Base-by-base conservation (phyloP, 2,113 vertebrate genomes). In the Sylvia atricapilla region DNA sequence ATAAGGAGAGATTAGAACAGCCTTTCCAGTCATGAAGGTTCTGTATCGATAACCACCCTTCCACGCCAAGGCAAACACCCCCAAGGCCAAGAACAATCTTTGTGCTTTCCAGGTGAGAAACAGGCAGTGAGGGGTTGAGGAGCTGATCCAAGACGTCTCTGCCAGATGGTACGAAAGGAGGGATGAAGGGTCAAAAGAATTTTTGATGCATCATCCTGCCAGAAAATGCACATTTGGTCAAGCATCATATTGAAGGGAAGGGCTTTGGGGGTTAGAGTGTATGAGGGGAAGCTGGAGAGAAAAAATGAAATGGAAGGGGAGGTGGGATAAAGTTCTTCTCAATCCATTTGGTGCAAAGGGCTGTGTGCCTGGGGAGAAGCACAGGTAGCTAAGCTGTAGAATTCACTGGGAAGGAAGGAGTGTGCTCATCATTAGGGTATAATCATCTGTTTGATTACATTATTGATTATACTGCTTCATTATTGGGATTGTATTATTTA, bases 201-300 rank as follows among this genome's bases (percentile, higher is more conserved):
- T 69, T 66, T 66, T 66, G 33, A 10, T 6, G 24, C 30, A 35
- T 13, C 35, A 8, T 33, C 44, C 49, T 43, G 35, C 11, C 44
- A 64, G 73, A 8, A 7, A 55, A 64, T 0, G 10, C 22, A 31
- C 0, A 1, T 37, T 77, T 46, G 59, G 77, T 46, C 24, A 50
- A 63, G 47, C 25, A 33, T 11, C 4, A 0, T 5, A 2, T 39
- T 0, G 0, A 81, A 35, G 25, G 41, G 35, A 56, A 68, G 49
- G n/a, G 27, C 18, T 23, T 1, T 22, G 27, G 20, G 43, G 30
- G 17, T 4, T 67, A 72, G 27, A 14, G 46, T 2, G 3, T 20
- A 23, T 27, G 18, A 70, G 44, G 35, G 47, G 13, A 39, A 89
- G 33, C 8, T n/a, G 41, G 7, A 50, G 22, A 28, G 18, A n/a